A percentile compares a stretch with the other conserved stretches of the same genome.
phyloP scores from a whole-genome alignment of 2,113 vertebrate genomes.

The Nipponia nippon region DNA sequence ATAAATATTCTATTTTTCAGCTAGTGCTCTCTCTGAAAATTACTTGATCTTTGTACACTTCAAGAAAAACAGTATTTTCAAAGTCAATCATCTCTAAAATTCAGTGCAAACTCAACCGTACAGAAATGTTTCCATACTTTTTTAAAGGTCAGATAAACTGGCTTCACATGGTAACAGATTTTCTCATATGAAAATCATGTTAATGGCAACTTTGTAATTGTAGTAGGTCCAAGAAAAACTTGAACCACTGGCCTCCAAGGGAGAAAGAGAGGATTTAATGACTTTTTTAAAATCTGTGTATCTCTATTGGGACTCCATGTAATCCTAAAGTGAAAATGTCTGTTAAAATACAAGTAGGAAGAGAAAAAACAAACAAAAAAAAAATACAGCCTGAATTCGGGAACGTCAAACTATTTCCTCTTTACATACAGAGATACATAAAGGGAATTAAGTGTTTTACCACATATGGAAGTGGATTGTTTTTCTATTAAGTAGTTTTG shows the following conservation, averaged over 20 bases:
- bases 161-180: neutral
- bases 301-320: neutral
- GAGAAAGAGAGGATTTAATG: neutral
- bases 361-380: neutral
- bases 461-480: neutral
- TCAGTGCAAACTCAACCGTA: neutral
- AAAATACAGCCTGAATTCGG: neutral
- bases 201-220: neutral
- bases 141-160: neutral
- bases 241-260: neutral
- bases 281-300: neutral
- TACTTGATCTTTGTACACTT: neutral
- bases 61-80: neutral
- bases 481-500: neutral
- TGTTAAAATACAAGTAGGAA: neutral
- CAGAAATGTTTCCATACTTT: neutral
- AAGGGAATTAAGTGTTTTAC: neutral
- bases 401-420: neutral
- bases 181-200: neutral
- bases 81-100: neutral
- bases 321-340: neutral
- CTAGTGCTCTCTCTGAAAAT: neutral
- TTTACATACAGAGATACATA: neutral
- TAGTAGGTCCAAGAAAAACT: neutral
- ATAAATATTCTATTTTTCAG: neutral